Conservation (phyloP, 2,888 invertebrate species). For the Antheraea yamamai region DNA sequence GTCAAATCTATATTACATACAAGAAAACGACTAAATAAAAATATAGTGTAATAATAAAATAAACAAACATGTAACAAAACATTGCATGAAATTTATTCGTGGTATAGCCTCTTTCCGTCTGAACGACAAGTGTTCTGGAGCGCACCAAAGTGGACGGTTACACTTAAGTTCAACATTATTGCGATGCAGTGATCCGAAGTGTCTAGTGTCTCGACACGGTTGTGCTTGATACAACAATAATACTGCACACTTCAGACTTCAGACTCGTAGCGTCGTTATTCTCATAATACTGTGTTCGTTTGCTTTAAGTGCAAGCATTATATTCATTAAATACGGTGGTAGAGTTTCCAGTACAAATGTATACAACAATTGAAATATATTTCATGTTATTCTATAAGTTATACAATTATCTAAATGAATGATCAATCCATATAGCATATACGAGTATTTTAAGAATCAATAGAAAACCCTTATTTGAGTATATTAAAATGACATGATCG, state of each 20-base stretch:
- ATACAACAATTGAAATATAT: neutral
- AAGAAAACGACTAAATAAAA: no score
- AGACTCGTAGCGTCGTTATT: slow-evolving; percentile 24
- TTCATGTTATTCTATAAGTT: neutral
- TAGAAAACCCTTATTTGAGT: neutral
- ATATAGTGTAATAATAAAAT: neutral
- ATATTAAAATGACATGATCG: neutral
- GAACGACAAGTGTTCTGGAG: slow-evolving; percentile 35
- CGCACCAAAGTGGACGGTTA: slow-evolving; percentile 48
- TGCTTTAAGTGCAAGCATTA: neutral
- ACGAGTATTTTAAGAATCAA: neutral
- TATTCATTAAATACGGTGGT: neutral
- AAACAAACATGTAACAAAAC: slow-evolving; percentile 2
- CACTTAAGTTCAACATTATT: slow-evolving; percentile 65
- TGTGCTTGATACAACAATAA: slow-evolving; percentile 62
- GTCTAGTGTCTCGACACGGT: slow-evolving; percentile 46
- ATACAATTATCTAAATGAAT: neutral
- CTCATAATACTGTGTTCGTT: neutral
- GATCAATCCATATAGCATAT: neutral
- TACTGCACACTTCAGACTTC: slow-evolving; percentile 46
- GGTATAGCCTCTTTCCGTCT: slow-evolving; percentile 16
- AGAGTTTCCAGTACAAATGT: neutral
- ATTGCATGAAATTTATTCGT: slow-evolving; percentile 14
- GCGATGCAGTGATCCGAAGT: slow-evolving; percentile 52
- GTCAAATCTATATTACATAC: no score